These are phyloP conservation scores for Tragelaphus scriptus DNA, from an alignment of 2,113 vertebrate genomes.

Conservation along the genomic window DNA sequence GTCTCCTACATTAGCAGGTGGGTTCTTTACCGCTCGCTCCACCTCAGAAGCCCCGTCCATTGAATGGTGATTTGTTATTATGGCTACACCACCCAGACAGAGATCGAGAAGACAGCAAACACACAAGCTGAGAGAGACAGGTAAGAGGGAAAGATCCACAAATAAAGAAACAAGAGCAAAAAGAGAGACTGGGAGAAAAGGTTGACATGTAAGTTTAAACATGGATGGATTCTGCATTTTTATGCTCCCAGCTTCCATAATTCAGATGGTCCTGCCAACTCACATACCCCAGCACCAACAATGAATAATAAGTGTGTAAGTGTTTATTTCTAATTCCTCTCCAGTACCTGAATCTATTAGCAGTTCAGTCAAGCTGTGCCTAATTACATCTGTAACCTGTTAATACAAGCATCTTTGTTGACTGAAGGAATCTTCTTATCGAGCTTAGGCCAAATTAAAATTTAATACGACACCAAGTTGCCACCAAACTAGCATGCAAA, in stretches of 20 bases:
- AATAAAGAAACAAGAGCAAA: background rate
- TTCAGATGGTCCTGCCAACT: background rate
- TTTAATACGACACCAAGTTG: conserved; percentile 80
- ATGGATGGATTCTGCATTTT: background rate
- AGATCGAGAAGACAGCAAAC: background rate
- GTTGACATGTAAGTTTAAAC: background rate
- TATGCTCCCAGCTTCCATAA: rapidly evolving
- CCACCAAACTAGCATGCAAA: conserved; percentile 80
- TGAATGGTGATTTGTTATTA: background rate
- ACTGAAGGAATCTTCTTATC: conserved; percentile 78
- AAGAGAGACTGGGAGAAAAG: background rate
- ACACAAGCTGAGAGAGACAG: no score
- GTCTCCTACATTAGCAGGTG: background rate
- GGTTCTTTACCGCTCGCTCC: background rate
- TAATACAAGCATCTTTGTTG: conserved; percentile 78
- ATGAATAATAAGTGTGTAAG: background rate
- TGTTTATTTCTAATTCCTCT: conserved; percentile 59
- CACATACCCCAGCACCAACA: background rate
- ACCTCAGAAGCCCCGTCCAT: background rate
- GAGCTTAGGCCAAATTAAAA: conserved; percentile 81
- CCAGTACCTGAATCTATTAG: conserved; percentile 61
- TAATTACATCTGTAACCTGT: conserved; percentile 79
- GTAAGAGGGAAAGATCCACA: background rate
- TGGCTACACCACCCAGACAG: rapidly evolving
- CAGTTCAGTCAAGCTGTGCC: conserved; percentile 57